Evolutionary conservation across 2,113 vertebrate genomes (phyloP).

Genomic region (Sylvietta virens): DNA sequence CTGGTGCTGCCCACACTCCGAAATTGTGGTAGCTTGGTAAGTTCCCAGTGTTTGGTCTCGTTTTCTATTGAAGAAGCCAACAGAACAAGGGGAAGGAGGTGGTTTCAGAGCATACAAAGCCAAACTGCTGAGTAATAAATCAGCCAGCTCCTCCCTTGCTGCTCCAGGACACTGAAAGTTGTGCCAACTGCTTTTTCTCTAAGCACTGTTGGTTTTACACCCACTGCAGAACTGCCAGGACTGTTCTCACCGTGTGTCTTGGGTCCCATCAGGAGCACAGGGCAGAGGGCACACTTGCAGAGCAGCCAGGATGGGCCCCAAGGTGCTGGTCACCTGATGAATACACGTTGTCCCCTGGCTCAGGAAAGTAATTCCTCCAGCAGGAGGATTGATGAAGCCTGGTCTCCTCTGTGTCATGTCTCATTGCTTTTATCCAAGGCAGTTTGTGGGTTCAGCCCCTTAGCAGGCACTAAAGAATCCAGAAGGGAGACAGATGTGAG

Average conservation of each 20-base stretch:
- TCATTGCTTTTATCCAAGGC: background rate
- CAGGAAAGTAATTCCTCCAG: background rate
- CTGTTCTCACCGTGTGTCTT: accelerated
- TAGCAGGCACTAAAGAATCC: background rate
- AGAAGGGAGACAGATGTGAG: background rate
- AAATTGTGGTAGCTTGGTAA: background rate
- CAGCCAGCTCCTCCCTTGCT: background rate
- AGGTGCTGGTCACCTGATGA: background rate
- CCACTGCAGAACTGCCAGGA: background rate
- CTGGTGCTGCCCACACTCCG: background rate
- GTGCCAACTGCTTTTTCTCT: background rate
- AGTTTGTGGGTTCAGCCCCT: background rate
- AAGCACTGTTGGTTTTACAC: background rate
- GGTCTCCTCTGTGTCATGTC: background rate
- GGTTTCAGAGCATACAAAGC: background rate
- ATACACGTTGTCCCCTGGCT: background rate
- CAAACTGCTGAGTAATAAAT: slow-evolving; percentile 18
- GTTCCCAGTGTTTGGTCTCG: background rate
- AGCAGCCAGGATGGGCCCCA: background rate
- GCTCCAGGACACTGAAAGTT: background rate
- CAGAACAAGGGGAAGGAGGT: background rate
- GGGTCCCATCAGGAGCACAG: background rate
- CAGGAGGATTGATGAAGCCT: background rate
- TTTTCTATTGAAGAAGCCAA: slow-evolving; percentile 12
- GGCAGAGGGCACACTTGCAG: background rate